Evolutionary conservation across 2,113 vertebrate species (phyloP).

Genomic region (Hemiscyllium ocellatum): DNA sequence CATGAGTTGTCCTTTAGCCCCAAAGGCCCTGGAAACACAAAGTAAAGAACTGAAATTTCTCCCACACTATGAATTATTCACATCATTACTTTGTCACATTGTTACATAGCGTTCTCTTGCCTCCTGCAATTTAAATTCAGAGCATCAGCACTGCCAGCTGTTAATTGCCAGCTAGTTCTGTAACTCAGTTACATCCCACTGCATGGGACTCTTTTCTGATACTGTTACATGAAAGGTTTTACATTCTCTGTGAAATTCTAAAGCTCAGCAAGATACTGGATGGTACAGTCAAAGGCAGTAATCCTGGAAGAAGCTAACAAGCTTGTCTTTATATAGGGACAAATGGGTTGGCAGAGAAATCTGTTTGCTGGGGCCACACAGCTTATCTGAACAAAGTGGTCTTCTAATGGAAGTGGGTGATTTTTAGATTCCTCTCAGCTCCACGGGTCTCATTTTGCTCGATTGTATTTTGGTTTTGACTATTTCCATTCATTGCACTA

Average conservation of each 20-base stretch:
- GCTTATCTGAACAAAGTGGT: not conserved
- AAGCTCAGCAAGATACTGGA: constrained; percentile 3
- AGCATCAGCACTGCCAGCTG: not conserved
- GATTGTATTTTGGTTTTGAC: not conserved
- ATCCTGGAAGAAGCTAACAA: constrained; percentile 12
- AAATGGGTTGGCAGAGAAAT: not conserved
- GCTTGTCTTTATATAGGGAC: not conserved
- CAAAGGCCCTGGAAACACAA: not conserved
- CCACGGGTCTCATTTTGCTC: not conserved
- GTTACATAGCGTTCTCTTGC: not conserved
- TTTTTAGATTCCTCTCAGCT: not conserved
- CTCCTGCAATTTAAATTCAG: constrained; percentile 26
- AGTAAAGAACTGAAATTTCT: not conserved
- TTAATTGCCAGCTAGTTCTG: constrained; percentile 14
- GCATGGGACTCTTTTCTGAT: constrained; percentile 14
- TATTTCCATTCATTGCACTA: not conserved
- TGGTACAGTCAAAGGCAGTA: not conserved
- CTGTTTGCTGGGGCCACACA: not conserved
- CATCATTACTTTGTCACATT: constrained; percentile 6
- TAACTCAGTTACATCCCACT: constrained; percentile 7
- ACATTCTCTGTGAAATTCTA: not conserved
- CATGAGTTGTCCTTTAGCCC: not conserved
- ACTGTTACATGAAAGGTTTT: constrained; percentile 17
- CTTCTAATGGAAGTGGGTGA: not conserved
- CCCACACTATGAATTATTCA: constrained; percentile 7